Evolutionary conservation across 2,797 vertebrate species (phyloP).

Genomic region (Calcarius lapponicus): DNA sequence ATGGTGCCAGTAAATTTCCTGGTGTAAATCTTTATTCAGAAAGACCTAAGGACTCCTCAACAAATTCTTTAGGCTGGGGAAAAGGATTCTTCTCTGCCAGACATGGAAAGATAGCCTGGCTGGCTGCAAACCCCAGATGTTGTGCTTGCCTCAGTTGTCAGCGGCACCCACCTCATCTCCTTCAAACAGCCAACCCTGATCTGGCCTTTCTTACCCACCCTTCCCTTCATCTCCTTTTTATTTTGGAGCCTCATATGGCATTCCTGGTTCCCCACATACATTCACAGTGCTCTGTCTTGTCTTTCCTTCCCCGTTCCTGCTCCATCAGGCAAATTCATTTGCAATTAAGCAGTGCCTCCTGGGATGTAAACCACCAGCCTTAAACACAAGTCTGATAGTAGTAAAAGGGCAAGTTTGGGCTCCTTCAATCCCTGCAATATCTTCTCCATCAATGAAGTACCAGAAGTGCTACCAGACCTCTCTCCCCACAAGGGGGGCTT

Average conservation of each 20-base stretch:
- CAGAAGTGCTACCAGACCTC: not conserved
- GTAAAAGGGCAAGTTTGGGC: not conserved
- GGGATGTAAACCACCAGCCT: not conserved
- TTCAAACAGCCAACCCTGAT: not conserved
- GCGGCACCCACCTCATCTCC: not conserved
- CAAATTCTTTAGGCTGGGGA: not conserved
- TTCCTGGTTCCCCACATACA: not conserved
- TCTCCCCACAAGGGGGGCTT: not conserved
- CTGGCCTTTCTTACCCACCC: not conserved
- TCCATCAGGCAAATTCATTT: not conserved
- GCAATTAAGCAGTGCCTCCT: not conserved
- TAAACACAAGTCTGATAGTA: not conserved
- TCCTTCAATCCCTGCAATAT: not conserved
- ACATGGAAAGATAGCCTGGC: not conserved
- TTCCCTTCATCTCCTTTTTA: not conserved
- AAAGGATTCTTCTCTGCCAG: not conserved
- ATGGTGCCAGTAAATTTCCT: not conserved
- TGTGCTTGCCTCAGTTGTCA: rapidly evolving
- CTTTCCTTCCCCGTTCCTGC: not conserved
- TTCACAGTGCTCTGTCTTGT: not conserved
- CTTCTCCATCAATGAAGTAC: not conserved
- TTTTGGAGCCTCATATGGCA: not conserved
- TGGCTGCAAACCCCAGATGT: not conserved
- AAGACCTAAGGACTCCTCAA: not conserved
- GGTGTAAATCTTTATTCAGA: not conserved